Evolutionary conservation across 2,888 invertebrate species (phyloP).

Genomic region (Coecobrya sp.): DNA sequence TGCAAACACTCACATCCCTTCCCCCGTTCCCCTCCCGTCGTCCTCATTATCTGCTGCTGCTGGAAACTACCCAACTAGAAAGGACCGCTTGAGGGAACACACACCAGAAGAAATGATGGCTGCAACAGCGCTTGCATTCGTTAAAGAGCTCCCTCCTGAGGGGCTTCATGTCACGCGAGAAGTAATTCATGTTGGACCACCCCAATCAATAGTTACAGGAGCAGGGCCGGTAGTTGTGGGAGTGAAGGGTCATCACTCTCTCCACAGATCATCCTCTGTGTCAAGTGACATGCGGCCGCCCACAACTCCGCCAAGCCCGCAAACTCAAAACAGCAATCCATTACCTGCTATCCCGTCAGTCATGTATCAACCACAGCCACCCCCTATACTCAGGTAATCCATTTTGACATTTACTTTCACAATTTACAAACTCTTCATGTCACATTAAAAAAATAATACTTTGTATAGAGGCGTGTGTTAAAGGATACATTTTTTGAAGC

Average conservation of each 20-base stretch:
- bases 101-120: slow-evolving; percentile 77
- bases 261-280: slow-evolving; percentile 59
- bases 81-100: slow-evolving; percentile 69
- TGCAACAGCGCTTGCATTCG: slow-evolving; percentile 66
- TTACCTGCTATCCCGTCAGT: slow-evolving; percentile 23
- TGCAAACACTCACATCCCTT: neutral
- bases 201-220: neutral
- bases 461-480: too few species aligned
- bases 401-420: too few species aligned
- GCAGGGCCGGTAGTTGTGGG: slow-evolving; percentile 39
- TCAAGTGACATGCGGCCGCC: slow-evolving; percentile 50
- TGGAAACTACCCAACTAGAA: slow-evolving; percentile 66
- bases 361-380: slow-evolving; percentile 80
- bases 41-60: neutral
- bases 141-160: slow-evolving; percentile 66
- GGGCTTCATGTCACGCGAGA: slow-evolving; percentile 71
- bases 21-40: slow-evolving; percentile 30
- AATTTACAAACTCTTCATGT: too few species aligned
- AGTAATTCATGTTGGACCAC: slow-evolving; percentile 68
- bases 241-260: slow-evolving; percentile 52
- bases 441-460: too few species aligned
- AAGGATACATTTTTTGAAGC: too few species aligned
- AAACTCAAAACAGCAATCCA: slow-evolving; percentile 2
- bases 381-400: slow-evolving; percentile 89
- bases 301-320: slow-evolving; percentile 52